Evolutionary conservation across 2,797 vertebrate species (phyloP).

Genomic region (Anableps anableps): DNA sequence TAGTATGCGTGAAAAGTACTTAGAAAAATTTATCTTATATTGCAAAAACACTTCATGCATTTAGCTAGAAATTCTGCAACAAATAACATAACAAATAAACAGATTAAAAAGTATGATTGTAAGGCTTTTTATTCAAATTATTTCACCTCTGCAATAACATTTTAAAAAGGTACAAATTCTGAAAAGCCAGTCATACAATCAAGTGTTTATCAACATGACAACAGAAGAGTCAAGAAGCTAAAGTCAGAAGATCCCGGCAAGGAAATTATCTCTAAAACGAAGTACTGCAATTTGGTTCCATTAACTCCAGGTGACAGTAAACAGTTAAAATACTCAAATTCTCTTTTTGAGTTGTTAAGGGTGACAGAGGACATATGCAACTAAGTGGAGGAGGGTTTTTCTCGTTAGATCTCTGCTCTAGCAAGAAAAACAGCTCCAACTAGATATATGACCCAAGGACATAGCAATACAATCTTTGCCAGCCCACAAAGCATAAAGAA

Average conservation of each 20-base stretch:
- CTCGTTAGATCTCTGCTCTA: not conserved
- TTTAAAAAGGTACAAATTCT: not conserved
- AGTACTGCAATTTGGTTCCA: not conserved
- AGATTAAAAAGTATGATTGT: not conserved
- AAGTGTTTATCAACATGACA: not conserved
- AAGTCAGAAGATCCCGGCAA: not conserved
- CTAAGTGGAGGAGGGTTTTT: not conserved
- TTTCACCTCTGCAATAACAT: not conserved
- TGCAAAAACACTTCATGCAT: not conserved
- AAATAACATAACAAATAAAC: not conserved
- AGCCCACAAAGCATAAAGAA: not conserved
- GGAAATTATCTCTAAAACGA: not conserved
- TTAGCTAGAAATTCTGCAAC: not conserved
- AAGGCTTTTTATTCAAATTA: not conserved
- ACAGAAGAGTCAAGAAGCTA: not conserved
- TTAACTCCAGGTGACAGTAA: not conserved
- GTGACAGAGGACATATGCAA: not conserved
- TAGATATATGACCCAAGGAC: not conserved
- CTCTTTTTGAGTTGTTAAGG: not conserved
- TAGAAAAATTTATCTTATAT: not conserved
- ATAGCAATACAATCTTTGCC: not conserved
- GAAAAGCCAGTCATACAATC: too few relatives aligned
- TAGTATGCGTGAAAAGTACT: not conserved
- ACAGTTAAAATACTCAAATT: not conserved
- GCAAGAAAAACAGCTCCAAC: conserved; percentile 9